Evolutionary conservation across 2,888 invertebrate species (phyloP).

Genomic region (Drosophila falleni): DNA sequence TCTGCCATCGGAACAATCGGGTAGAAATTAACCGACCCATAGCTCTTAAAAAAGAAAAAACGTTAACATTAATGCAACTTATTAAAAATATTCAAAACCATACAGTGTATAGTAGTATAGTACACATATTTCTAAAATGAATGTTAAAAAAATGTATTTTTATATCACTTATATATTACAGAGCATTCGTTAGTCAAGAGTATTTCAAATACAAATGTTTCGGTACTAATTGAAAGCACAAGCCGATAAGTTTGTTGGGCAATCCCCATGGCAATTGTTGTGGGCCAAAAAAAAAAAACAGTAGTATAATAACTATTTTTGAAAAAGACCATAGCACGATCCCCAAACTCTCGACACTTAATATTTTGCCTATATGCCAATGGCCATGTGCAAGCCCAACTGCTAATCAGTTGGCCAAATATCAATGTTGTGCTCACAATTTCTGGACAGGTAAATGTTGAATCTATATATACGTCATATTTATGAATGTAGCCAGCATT

Average conservation of each 20-base stretch:
- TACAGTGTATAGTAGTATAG: too few species aligned
- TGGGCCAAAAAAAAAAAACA: constrained; percentile 64
- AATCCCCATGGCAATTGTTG: constrained; percentile 36
- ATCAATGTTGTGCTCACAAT: constrained; percentile 22
- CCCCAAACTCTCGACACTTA: constrained; percentile 27
- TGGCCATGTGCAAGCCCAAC: constrained; percentile 49
- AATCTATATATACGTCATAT: constrained; percentile 25
- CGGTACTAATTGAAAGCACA: constrained; percentile 65
- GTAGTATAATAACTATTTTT: constrained; percentile 19
- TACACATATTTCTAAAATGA: too few species aligned
- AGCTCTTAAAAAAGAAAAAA: background rate
- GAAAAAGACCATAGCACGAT: constrained; percentile 14
- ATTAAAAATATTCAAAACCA: too few species aligned
- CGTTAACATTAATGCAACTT: too few species aligned
- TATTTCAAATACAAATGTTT: constrained; percentile 26
- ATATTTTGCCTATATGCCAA: constrained; percentile 34
- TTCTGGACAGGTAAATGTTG: constrained; percentile 4
- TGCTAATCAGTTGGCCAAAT: constrained; percentile 72
- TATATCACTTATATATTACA: background rate
- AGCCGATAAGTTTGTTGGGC: constrained; percentile 48
- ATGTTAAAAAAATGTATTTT: too few species aligned
- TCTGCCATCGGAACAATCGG: too few species aligned
- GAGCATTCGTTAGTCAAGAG: constrained; percentile 19
- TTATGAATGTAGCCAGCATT: constrained; percentile 17
- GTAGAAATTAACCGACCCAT: too few species aligned